Percentiles rank a stretch among this genome's conserved stretches.
phyloP scores from a whole-genome alignment of 1,140 invertebrate genomes.

The Psilanteris sp. region DNA sequence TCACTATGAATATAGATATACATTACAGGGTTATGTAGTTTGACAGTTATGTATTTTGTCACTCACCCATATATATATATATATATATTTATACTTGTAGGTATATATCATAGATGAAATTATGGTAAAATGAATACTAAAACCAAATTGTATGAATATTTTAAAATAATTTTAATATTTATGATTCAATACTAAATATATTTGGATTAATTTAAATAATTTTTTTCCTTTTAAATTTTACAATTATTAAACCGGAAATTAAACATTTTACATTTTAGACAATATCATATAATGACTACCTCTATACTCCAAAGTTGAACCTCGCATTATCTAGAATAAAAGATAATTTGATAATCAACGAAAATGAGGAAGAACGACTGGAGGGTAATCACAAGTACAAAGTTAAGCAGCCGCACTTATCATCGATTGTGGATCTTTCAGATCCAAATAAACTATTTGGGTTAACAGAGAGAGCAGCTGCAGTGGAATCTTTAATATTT shows the following conservation, averaged over 20 bases:
- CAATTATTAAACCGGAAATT: too few species aligned
- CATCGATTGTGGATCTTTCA: conserved; percentile 86
- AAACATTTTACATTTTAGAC: conserved; percentile 21
- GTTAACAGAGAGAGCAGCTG: conserved; percentile 91
- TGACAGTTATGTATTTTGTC: too few species aligned
- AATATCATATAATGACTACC: conserved; percentile 75
- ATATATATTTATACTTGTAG: too few species aligned
- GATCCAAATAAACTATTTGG: conserved; percentile 88
- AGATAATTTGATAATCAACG: conserved; percentile 82
- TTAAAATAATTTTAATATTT: too few species aligned
- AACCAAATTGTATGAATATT: too few species aligned
- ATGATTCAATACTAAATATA: too few species aligned
- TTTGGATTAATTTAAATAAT: background rate
- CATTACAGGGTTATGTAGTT: too few species aligned
- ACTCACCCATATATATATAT: too few species aligned
- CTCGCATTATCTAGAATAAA: conserved; percentile 88
- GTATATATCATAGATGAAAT: too few species aligned
- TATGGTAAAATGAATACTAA: too few species aligned
- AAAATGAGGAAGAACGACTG: conserved; percentile 73
- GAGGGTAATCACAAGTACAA: conserved; percentile 67
- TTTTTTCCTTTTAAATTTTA: background rate
- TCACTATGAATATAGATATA: too few species aligned
- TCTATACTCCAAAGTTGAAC: conserved; percentile 86
- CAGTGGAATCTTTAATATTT: conserved; percentile 95
- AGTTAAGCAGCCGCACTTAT: conserved; percentile 84